Conservation (phyloP, 53 echinoderm and acorn worm species). For the Zoroaster sp. region DNA sequence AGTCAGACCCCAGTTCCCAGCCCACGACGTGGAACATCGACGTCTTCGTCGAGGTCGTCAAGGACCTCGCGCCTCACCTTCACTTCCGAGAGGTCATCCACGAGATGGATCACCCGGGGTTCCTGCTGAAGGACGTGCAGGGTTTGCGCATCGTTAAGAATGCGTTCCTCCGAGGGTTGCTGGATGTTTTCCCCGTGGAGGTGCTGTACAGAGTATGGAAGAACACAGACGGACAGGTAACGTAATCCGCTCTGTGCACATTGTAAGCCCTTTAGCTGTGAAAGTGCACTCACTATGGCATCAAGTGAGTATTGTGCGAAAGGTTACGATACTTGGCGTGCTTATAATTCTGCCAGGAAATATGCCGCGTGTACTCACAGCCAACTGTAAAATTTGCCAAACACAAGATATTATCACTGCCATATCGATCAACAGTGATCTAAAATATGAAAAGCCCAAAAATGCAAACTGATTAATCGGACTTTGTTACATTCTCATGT, state of each 20-base stretch:
- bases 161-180: constrained; percentile 79
- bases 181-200: constrained; percentile 86
- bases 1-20: constrained; percentile 61
- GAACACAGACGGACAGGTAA: constrained; percentile 96
- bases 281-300: too few relatives aligned
- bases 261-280: neutral
- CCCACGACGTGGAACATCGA: constrained; percentile 87
- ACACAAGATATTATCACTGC: too few relatives aligned
- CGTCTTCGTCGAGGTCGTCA: constrained; percentile 84
- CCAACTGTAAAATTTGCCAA: too few relatives aligned
- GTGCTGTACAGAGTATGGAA: constrained; percentile 89
- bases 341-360: too few relatives aligned
- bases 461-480: too few relatives aligned
- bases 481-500: too few relatives aligned
- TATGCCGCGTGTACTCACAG: too few relatives aligned
- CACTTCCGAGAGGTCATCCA: constrained; percentile 89
- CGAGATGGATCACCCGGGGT: constrained; percentile 87
- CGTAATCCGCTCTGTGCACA: neutral
- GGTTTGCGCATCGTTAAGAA: constrained; percentile 85
- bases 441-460: too few relatives aligned
- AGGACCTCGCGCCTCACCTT: constrained; percentile 88
- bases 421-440: too few relatives aligned
- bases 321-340: neutral
- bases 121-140: constrained; percentile 78
- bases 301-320: neutral